Percentiles rank a stretch among this genome's conserved stretches.
These are phyloP conservation scores for Trichoplusia ni DNA, from an alignment of 1,140 invertebrate species.

Conservation along the genomic window DNA sequence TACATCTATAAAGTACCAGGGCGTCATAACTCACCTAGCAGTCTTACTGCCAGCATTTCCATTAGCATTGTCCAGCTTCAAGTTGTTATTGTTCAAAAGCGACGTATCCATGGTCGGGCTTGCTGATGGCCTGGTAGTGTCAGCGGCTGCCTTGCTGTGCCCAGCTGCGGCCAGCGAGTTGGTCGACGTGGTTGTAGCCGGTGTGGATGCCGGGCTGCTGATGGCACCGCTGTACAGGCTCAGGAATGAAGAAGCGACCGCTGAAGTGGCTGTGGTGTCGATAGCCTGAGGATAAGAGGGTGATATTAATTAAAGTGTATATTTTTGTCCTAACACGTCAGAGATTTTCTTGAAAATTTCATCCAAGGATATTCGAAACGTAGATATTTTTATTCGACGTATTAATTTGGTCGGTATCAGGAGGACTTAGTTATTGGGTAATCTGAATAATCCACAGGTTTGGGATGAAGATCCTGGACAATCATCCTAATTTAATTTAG, in stretches of 20 bases:
- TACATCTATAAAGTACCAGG: not conserved
- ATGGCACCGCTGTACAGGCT: slow-evolving; percentile 74
- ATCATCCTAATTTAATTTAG: too few relatives aligned
- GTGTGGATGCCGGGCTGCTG: slow-evolving; percentile 51
- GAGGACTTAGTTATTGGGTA: too few relatives aligned
- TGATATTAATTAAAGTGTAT: not conserved
- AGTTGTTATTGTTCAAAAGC: slow-evolving; percentile 67
- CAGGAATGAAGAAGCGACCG: slow-evolving; percentile 71
- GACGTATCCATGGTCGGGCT: slow-evolving; percentile 66
- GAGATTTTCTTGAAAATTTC: too few relatives aligned
- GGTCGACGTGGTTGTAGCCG: slow-evolving; percentile 49
- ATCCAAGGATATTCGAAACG: too few relatives aligned
- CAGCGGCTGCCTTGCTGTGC: slow-evolving; percentile 64
- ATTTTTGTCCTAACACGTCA: too few relatives aligned
- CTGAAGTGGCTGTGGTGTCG: slow-evolving; percentile 74
- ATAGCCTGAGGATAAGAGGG: slow-evolving; percentile 57
- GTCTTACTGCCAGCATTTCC: slow-evolving; percentile 78
- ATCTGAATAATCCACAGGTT: too few relatives aligned
- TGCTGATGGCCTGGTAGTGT: slow-evolving; percentile 62
- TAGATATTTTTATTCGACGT: too few relatives aligned
- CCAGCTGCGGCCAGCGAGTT: slow-evolving; percentile 45
- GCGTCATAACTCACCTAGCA: slow-evolving; percentile 60
- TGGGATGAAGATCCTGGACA: too few relatives aligned
- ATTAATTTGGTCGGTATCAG: too few relatives aligned
- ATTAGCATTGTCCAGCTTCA: slow-evolving; percentile 73